Conservation (phyloP, 2,888 invertebrate genomes). For the Alviniconcha strummeri region DNA sequence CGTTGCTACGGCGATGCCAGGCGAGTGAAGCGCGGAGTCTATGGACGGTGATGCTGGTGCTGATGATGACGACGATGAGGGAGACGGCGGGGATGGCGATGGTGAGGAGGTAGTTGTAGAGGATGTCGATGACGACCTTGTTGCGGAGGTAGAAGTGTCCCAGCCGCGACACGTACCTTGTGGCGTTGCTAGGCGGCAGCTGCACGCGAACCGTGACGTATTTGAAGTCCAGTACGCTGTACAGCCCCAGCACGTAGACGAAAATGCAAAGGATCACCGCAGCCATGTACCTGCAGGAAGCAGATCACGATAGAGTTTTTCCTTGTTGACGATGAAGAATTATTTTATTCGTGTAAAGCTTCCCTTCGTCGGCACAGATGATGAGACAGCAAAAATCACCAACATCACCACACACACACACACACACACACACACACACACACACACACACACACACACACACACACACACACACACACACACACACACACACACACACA, state of each 20-base stretch:
- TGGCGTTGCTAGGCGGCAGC: neutral
- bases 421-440: no score
- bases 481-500: no score
- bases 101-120: conserved; percentile 1
- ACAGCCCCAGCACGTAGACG: neutral
- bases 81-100: conserved; percentile 1
- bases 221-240: neutral
- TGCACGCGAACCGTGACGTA: neutral
- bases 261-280: neutral
- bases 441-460: neutral
- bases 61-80: conserved; percentile 11
- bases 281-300: neutral
- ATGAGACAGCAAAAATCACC: no score
- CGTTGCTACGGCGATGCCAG: neutral
- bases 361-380: no score
- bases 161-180: conserved; percentile 11
- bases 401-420: neutral
- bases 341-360: no score
- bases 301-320: neutral
- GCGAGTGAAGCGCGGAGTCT: neutral
- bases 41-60: neutral
- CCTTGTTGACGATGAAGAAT: no score
- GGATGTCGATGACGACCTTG: neutral
- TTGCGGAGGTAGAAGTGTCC: conserved; percentile 1
- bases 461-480: neutral